Percentiles rank a stretch among this genome's conserved stretches.
These are phyloP conservation scores for Naja naja DNA, from an alignment of 2,113 vertebrate species.

Conservation along the genomic window DNA sequence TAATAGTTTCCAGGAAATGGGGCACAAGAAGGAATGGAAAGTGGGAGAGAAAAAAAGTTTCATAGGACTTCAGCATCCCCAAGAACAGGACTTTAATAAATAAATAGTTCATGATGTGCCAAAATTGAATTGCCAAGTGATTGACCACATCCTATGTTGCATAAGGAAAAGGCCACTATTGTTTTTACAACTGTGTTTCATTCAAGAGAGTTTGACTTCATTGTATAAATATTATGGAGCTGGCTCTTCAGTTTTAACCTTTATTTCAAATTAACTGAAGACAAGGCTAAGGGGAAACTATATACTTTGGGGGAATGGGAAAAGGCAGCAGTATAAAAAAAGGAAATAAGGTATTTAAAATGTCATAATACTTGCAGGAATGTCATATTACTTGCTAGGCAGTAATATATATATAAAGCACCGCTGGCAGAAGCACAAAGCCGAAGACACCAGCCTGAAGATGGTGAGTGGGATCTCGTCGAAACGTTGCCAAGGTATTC, in stretches of 20 bases:
- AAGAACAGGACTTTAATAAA: conserved; percentile 65
- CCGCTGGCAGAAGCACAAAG: no score
- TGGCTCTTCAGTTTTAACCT: conserved; percentile 65
- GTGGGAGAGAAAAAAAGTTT: conserved; percentile 25
- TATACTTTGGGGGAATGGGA: conserved; percentile 30
- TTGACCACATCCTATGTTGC: conserved; percentile 70
- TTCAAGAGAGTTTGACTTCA: conserved; percentile 64
- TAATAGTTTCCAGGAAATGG: conserved; percentile 63
- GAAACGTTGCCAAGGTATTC: no score
- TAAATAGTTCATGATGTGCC: conserved; percentile 72
- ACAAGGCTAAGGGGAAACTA: conserved; percentile 33
- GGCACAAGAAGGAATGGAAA: conserved; percentile 15
- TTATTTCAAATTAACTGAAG: conserved; percentile 65
- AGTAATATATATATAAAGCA: no score
- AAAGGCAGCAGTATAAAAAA: conserved; percentile 30
- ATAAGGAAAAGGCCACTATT: conserved; percentile 61
- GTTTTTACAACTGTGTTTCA: conserved; percentile 76
- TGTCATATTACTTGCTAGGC: no score
- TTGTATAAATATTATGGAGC: conserved; percentile 64
- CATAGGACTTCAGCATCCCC: conserved; percentile 50
- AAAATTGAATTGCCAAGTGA: conserved; percentile 72
- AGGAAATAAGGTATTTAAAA: conserved; percentile 1
- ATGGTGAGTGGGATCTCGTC: no score
- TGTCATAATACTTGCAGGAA: not conserved
- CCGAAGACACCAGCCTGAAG: no score